Evolutionary conservation across 2,797 vertebrate genomes (phyloP), one percentile per base, ranked within the genome.

Genomic region (Chaetodon trifasciatus): DNA sequence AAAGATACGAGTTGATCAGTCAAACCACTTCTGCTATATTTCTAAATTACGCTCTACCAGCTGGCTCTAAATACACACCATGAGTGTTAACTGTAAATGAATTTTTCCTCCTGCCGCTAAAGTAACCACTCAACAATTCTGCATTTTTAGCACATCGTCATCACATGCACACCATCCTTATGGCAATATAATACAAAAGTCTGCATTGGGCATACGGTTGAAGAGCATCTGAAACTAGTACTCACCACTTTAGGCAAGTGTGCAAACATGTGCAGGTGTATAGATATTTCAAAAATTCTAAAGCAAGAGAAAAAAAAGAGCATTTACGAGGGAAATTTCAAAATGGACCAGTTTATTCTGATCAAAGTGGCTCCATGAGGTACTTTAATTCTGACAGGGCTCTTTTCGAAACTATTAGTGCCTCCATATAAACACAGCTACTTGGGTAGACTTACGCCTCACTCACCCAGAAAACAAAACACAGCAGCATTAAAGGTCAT

Each of bases 401-500:
- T 57, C 69, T 23, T 58, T 28, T 24, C 39, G 7, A 44, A 52
- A 47, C 50, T 24, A 56, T 58, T 23, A 47, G 62, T 52, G 2
- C 46, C 39, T 58, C 16, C 9, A 24, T 42, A 62, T 42, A 62
- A 56, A n/a, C 28, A 71, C 8, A n/a, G 32, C 32, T 32, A 32
- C n/a, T 19, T 52, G n/a, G 61, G 39, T 28, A 50, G 47, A 71
- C 58, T 61, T 65, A 57, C 62, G 67, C 53, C 57, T 68, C 40
- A 52, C 70, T 72, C 66, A 50, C 69, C 68, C 13, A 23, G 60
- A 65, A 77, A 11, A 56, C 11, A 16, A 62, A 32, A 10, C 44
- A 70, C 53, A 56, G 37, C 79, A 47, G 44, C 64, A 81, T 39
- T 56, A 53, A 42, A 46, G 13, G 6, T 9, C 24, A 6, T 64